Percentiles rank a stretch among this genome's conserved stretches.
Evolutionary conservation across 2,113 vertebrate genomes (phyloP).

Genomic region (Mionectes macconnelli): DNA sequence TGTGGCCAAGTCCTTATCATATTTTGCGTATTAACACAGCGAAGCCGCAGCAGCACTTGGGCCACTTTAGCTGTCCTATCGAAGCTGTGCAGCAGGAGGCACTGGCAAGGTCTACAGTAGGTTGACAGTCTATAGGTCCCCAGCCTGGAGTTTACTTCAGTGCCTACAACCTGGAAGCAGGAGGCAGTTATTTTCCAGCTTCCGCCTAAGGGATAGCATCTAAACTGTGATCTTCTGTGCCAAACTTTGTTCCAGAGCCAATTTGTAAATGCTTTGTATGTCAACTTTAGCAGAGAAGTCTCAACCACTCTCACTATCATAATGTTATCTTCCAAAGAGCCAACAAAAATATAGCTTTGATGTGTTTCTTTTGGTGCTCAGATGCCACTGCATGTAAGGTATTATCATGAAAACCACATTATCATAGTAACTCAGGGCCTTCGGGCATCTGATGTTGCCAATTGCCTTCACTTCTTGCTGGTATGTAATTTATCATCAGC

Average conservation of each 20-base stretch:
- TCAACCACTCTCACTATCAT: background rate
- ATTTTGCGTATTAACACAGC: background rate
- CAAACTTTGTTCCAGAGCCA: background rate
- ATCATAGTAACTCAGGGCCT: constrained; percentile 61
- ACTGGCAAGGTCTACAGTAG: background rate
- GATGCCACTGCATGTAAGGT: constrained; percentile 12
- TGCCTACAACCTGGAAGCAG: background rate
- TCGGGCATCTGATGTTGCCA: constrained; percentile 68
- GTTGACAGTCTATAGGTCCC: background rate
- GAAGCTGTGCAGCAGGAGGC: rapidly evolving
- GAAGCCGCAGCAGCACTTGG: background rate
- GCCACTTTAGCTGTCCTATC: background rate
- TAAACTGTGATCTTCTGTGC: background rate
- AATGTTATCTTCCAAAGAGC: constrained; percentile 5
- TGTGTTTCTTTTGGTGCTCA: constrained; percentile 44
- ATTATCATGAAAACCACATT: constrained; percentile 62
- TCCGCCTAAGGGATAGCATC: background rate
- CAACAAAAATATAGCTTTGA: background rate
- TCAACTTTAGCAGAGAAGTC: background rate
- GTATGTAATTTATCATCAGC: constrained; percentile 71
- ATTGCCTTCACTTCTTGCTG: constrained; percentile 66
- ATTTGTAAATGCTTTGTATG: background rate
- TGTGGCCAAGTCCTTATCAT: background rate
- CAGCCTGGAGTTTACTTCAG: background rate
- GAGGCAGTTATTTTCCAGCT: background rate